Percentiles rank a stretch among this genome's conserved stretches.
Conservation (phyloP, 1,140 invertebrate species). For the Euura saliciscinereae region DNA sequence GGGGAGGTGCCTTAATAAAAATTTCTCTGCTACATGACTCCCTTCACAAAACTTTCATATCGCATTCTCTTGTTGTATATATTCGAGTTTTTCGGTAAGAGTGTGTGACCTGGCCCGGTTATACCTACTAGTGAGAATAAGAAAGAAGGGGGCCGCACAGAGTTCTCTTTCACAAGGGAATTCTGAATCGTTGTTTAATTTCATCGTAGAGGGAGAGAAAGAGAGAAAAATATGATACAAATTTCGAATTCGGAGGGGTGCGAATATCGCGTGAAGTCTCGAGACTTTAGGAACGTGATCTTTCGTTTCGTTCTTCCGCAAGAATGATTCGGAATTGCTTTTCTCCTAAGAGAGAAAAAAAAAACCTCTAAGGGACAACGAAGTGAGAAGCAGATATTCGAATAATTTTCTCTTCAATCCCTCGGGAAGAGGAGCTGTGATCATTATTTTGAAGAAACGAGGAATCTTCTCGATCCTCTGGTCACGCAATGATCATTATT, state of each 20-base stretch:
- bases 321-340: neutral
- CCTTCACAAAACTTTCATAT: slow-evolving; percentile 44
- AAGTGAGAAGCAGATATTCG: no score
- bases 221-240: neutral
- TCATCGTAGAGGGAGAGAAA: neutral
- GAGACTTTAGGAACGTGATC: neutral
- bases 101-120: slow-evolving; percentile 25
- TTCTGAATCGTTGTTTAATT: no score
- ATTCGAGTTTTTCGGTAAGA: slow-evolving; percentile 37
- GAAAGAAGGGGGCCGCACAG: no score
- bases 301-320: neutral
- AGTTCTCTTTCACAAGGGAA: no score
- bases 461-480: no score
- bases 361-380: no score
- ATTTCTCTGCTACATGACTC: slow-evolving; percentile 15
- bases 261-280: neutral
- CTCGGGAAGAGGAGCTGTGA: no score
- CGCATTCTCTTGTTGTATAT: slow-evolving; percentile 25
- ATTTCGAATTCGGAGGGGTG: neutral
- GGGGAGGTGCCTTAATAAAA: neutral
- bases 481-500: no score
- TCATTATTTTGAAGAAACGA: no score
- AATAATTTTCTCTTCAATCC: no score
- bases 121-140: neutral
- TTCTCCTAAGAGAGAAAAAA: neutral